These are phyloP conservation scores for Lineus longissimus DNA, from an alignment of 1,140 invertebrate genomes.

Conservation along the genomic window DNA sequence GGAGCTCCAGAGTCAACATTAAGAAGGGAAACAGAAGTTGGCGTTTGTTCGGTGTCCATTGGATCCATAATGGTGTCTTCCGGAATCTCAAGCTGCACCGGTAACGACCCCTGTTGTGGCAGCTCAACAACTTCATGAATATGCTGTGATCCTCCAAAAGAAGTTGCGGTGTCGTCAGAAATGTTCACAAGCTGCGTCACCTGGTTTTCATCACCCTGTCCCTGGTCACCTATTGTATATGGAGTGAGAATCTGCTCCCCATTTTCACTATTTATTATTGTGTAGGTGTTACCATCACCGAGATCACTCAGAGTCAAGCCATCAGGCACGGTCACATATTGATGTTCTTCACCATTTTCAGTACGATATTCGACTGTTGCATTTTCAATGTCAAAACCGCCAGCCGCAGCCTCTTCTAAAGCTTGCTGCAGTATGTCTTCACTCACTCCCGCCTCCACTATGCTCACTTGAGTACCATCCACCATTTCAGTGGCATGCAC, in stretches of 20 bases:
- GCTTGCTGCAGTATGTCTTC: slow-evolving; percentile 53
- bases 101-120: neutral
- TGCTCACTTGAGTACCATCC: neutral
- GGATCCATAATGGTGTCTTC: neutral
- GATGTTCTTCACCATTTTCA: neutral
- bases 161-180: neutral
- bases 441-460: slow-evolving; percentile 21
- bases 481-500: too few species aligned
- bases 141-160: neutral
- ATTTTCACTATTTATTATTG: neutral
- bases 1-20: slow-evolving; percentile 53
- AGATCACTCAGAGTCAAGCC: neutral
- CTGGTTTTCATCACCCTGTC: neutral
- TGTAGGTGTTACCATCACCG: neutral
- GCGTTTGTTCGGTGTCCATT: neutral
- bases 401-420: slow-evolving; percentile 44
- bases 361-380: slow-evolving; percentile 9
- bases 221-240: neutral
- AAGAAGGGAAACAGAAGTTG: neutral
- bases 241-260: neutral
- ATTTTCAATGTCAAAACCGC: slow-evolving; percentile 15
- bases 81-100: neutral
- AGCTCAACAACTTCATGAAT: neutral
- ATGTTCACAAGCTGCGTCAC: neutral
- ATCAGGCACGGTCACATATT: neutral